Conservation (phyloP, 2,113 vertebrate species). For the Lipotes vexillifer region DNA sequence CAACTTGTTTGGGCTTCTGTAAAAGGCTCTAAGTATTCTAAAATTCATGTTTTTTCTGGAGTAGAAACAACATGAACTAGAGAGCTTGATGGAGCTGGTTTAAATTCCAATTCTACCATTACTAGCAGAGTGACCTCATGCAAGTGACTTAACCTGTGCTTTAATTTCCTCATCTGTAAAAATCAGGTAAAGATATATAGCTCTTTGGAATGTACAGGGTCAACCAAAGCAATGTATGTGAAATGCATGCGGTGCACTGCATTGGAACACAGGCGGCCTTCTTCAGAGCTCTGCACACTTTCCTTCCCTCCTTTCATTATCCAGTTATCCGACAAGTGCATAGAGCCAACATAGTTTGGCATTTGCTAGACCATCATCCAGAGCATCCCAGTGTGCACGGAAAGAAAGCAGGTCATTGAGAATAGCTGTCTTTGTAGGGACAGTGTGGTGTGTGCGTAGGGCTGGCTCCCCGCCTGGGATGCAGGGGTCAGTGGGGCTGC, state of each 20-base stretch:
- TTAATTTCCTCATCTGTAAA: background rate
- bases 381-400: background rate
- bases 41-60: background rate
- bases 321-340: background rate
- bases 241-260: background rate
- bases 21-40: background rate
- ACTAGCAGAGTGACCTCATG: background rate
- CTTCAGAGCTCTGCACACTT: background rate
- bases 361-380: slow-evolving; percentile 38
- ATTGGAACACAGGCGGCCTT: background rate
- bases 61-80: background rate
- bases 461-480: slow-evolving; percentile 55
- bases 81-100: background rate
- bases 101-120: background rate
- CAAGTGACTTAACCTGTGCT: background rate
- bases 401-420: slow-evolving; percentile 29
- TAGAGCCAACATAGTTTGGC: background rate
- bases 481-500: slow-evolving; percentile 57
- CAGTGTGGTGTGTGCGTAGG: slow-evolving; percentile 4
- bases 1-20: background rate
- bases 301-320: background rate
- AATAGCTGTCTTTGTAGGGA: slow-evolving; percentile 45
- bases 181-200: background rate
- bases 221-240: background rate
- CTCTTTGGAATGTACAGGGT: background rate